A percentile compares a stretch with the other conserved stretches of the same genome.
Evolutionary conservation across 2,797 vertebrate species (phyloP).

Genomic region (Aphelocoma californica): DNA sequence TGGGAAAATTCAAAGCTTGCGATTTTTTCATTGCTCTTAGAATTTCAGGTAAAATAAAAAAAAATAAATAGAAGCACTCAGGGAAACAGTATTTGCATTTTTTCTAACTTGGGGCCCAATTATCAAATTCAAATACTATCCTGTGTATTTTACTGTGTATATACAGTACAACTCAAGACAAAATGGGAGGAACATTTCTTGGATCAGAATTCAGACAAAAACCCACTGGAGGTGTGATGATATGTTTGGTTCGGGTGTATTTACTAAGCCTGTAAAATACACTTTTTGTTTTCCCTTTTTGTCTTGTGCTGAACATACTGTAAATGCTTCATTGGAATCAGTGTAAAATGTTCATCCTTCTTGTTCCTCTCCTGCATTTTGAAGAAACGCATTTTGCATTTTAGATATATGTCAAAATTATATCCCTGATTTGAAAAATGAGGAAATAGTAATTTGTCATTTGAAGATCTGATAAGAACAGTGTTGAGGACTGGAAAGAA

Average conservation of each 20-base stretch:
- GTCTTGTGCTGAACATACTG: neutral
- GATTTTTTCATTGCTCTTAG: neutral
- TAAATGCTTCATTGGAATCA: neutral
- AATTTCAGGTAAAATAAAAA: neutral
- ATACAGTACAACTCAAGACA: neutral
- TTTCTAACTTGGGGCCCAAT: neutral
- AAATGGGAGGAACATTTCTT: neutral
- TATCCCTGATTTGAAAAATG: neutral
- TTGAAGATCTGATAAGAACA: neutral
- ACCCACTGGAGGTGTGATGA: neutral
- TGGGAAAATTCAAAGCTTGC: neutral
- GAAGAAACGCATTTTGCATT: neutral
- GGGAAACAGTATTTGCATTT: neutral
- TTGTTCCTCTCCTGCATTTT: neutral
- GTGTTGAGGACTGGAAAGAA: neutral
- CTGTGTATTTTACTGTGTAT: neutral
- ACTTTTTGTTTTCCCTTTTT: neutral
- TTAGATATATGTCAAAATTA: neutral
- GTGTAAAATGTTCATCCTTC: neutral
- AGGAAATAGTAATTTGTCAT: neutral
- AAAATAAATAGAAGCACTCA: neutral
- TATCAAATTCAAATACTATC: neutral
- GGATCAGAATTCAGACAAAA: neutral
- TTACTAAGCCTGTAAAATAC: neutral
- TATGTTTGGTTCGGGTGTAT: neutral